phyloP scores from a whole-genome alignment of 2,113 vertebrate genomes.

The Aegotheles bennettii region DNA sequence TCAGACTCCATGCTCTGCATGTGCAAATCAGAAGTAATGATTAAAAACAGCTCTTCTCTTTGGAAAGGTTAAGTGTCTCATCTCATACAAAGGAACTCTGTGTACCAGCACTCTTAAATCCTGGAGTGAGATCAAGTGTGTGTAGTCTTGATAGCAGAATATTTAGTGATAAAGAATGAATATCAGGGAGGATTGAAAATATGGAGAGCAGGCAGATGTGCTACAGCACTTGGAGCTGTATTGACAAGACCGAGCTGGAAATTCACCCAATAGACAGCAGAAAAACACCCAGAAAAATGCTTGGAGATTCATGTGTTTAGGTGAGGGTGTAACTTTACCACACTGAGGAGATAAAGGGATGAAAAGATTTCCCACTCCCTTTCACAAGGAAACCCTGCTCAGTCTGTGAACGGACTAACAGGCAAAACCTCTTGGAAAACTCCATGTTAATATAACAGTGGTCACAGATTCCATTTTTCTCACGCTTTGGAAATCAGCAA shows the following conservation, averaged over 20 bases:
- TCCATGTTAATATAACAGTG: accelerated
- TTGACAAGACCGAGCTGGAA: not conserved
- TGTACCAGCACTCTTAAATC: slow-evolving; percentile 40
- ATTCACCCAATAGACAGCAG: not conserved
- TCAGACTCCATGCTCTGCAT: not conserved
- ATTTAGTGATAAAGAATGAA: slow-evolving; percentile 33
- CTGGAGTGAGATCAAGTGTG: slow-evolving; percentile 59
- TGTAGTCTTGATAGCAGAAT: slow-evolving; percentile 44
- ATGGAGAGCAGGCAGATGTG: slow-evolving; percentile 41
- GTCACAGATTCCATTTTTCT: not conserved
- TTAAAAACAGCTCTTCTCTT: slow-evolving; percentile 40
- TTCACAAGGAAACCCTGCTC: not conserved
- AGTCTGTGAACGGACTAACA: not conserved
- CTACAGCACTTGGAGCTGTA: not conserved
- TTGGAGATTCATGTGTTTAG: not conserved
- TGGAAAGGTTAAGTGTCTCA: slow-evolving; percentile 62
- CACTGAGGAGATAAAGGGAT: not conserved
- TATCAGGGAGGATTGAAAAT: not conserved
- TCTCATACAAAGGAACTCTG: slow-evolving; percentile 45
- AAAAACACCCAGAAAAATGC: not conserved
- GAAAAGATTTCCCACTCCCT: not conserved
- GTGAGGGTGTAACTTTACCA: not conserved
- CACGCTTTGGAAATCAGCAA: not conserved
- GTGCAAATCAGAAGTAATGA: slow-evolving; percentile 36
- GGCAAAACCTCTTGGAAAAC: not conserved